Conservation (phyloP, 2,888 invertebrate genomes). For the Drosophila nigricruria region DNA sequence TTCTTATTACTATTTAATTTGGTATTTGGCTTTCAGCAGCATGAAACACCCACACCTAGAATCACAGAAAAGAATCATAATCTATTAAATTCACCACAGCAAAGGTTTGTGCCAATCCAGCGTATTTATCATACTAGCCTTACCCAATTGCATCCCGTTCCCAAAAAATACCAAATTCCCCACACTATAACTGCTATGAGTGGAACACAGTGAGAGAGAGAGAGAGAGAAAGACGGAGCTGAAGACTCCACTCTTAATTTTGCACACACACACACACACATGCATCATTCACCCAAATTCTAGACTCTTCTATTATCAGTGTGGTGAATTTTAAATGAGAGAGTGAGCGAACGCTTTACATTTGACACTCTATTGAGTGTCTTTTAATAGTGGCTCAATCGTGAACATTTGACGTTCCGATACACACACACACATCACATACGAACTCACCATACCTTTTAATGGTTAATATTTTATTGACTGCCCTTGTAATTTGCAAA, state of each 20-base stretch:
- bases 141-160: conserved; percentile 28
- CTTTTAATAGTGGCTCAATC: background rate
- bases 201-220: background rate
- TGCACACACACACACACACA: conserved; percentile 9
- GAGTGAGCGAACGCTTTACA: background rate
- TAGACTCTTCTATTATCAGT: background rate
- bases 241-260: conserved; percentile 15
- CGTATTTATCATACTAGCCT: conserved; percentile 30
- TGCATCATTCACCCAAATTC: background rate
- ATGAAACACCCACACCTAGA: conserved; percentile 85
- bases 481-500: conserved; percentile 6
- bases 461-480: background rate
- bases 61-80: conserved; percentile 85
- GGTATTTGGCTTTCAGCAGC: conserved; percentile 86
- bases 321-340: conserved; percentile 3
- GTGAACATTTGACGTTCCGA: conserved; percentile 5
- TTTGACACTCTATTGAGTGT: background rate
- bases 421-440: conserved; percentile 4
- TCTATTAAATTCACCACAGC: conserved; percentile 80
- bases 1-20: conserved; percentile 73
- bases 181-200: conserved; percentile 32
- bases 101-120: conserved; percentile 83
- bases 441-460: conserved; percentile 3
- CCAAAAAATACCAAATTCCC: conserved; percentile 15
- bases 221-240: background rate